phyloP scores from a whole-genome alignment of 2,888 invertebrate genomes.

The Julus scanicus region DNA sequence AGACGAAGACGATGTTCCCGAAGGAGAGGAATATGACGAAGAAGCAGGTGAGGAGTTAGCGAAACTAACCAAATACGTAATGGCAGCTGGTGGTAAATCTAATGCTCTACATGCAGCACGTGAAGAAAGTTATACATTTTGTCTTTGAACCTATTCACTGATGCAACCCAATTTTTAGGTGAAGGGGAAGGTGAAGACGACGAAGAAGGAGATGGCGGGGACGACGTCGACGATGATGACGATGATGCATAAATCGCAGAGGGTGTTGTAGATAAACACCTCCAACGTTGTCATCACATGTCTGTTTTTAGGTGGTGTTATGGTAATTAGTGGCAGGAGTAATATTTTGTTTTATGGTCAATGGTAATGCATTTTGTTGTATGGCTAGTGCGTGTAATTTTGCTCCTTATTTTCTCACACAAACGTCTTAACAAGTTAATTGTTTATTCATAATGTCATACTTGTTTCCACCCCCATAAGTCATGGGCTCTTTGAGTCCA shows the following conservation, averaged over 20 bases:
- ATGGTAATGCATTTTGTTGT: neutral
- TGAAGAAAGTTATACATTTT: slow-evolving; percentile 37
- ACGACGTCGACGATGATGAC: slow-evolving; percentile 58
- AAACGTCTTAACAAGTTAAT: neutral
- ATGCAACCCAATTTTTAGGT: slow-evolving; percentile 35
- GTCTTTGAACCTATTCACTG: neutral
- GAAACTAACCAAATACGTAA: neutral
- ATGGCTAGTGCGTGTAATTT: neutral
- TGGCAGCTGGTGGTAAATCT: neutral
- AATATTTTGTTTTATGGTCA: neutral
- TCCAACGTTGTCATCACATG: slow-evolving; percentile 43
- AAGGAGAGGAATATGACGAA: slow-evolving; percentile 74
- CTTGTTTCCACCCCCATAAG: neutral
- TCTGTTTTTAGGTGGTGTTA: neutral
- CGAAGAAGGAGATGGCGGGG: slow-evolving; percentile 59
- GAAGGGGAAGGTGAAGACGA: slow-evolving; percentile 59
- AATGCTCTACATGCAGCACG: neutral
- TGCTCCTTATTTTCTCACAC: neutral
- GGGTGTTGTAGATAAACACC: slow-evolving; percentile 48
- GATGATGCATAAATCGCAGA: slow-evolving; percentile 58
- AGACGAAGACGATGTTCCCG: slow-evolving; percentile 73
- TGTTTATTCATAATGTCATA: neutral
- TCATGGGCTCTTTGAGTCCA: neutral
- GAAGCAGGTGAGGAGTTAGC: slow-evolving; percentile 67
- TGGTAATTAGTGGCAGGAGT: slow-evolving; percentile 47